phyloP scores from a whole-genome alignment of 2,888 invertebrate species.

The Thyatira batis region DNA sequence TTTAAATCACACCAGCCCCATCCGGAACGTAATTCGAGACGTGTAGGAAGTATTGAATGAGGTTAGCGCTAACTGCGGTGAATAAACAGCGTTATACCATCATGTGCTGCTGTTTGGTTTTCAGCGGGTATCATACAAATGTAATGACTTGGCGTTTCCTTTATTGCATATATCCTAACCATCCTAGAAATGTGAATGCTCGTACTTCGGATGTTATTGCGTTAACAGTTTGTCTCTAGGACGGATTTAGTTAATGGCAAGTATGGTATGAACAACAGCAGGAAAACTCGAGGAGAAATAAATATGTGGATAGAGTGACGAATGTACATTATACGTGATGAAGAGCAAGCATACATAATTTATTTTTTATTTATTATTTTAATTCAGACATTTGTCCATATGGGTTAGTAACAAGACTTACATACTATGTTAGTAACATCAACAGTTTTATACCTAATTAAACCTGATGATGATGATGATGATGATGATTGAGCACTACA shows the following conservation, averaged over 20 bases:
- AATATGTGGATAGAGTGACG: too few species aligned
- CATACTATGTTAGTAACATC: too few species aligned
- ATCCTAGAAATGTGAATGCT: not conserved
- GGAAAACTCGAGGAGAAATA: too few species aligned
- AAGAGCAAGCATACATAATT: too few species aligned
- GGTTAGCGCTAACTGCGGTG: constrained; percentile 21
- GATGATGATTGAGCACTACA: too few species aligned
- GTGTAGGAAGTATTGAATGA: constrained; percentile 34
- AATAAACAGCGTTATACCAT: constrained; percentile 26
- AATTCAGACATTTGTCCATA: too few species aligned
- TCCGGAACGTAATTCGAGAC: constrained; percentile 51
- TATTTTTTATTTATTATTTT: too few species aligned
- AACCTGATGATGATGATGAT: too few species aligned
- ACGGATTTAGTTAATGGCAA: not conserved
- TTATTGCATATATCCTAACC: not conserved
- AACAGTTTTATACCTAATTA: too few species aligned
- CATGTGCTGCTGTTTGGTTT: constrained; percentile 7
- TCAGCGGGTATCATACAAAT: not conserved
- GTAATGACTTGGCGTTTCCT: not conserved
- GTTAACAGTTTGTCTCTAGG: not conserved
- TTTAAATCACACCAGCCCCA: constrained; percentile 41
- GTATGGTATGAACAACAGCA: too few species aligned
- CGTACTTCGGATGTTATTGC: not conserved
- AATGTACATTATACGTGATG: too few species aligned
- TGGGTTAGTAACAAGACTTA: too few species aligned